phyloP scores from a whole-genome alignment of 2,113 vertebrate genomes.

The Anhinga anhinga region DNA sequence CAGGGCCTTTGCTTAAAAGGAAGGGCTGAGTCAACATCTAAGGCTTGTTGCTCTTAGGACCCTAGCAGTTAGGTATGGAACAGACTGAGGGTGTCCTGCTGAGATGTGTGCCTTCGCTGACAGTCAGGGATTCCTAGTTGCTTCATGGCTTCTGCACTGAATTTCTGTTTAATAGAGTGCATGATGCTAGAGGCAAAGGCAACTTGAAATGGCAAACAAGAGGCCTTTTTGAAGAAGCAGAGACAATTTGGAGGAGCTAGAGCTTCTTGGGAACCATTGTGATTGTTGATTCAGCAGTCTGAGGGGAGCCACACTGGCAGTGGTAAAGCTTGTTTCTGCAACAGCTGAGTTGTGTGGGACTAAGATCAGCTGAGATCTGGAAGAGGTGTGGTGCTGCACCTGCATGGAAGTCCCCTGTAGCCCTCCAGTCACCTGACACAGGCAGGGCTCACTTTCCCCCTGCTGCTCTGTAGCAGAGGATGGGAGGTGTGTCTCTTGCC shows the following conservation, averaged over 20 bases:
- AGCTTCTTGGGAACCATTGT: neutral
- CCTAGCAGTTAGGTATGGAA: neutral
- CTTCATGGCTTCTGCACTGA: neutral
- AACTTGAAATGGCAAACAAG: too few species aligned
- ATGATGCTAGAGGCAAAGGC: accelerated
- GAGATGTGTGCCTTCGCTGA: neutral
- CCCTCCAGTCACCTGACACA: neutral
- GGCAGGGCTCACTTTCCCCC: neutral
- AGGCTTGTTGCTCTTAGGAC: neutral
- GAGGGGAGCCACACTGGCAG: neutral
- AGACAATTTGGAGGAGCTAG: neutral
- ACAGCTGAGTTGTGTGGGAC: neutral
- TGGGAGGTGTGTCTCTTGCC: too few species aligned
- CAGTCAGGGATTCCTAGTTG: neutral
- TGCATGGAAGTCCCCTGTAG: neutral
- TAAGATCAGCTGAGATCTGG: neutral
- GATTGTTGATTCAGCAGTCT: neutral
- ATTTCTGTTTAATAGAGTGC: neutral
- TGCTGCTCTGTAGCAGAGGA: neutral
- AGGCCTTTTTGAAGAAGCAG: neutral
- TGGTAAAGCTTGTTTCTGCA: neutral
- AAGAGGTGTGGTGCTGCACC: neutral
- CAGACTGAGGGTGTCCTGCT: neutral
- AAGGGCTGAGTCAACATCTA: neutral
- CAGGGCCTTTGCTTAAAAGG: neutral